These are phyloP conservation scores for Empidonax traillii DNA, from an alignment of 2,113 vertebrate species.

Conservation along the genomic window DNA sequence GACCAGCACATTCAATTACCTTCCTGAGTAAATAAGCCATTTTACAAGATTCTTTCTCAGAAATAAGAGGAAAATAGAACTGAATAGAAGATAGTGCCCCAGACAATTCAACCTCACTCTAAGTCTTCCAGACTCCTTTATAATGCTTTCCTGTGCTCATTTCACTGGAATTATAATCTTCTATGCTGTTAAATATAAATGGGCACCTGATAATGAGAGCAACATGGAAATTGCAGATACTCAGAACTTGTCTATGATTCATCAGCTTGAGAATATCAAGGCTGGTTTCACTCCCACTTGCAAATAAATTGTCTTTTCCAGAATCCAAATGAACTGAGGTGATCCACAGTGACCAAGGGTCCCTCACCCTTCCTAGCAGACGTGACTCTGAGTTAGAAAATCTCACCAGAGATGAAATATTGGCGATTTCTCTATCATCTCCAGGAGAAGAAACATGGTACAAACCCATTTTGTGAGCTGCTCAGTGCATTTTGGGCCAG, in stretches of 20 bases:
- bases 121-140: not conserved
- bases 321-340: not conserved
- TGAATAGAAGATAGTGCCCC: not conserved
- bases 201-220: not conserved
- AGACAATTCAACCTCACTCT: not conserved
- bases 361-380: not conserved
- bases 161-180: not conserved
- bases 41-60: not conserved
- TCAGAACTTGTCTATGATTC: not conserved
- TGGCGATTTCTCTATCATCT: not conserved
- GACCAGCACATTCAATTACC: not conserved
- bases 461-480: fast-evolving
- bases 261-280: not conserved
- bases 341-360: not conserved
- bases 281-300: not conserved
- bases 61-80: not conserved
- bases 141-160: not conserved
- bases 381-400: not conserved
- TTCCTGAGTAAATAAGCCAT: not conserved
- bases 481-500: not conserved
- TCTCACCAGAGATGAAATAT: not conserved
- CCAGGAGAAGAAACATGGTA: not conserved
- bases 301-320: not conserved
- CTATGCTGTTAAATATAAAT: not conserved
- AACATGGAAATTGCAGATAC: not conserved